These are phyloP conservation scores for Leptinotarsa juncta DNA, from an alignment of 2,888 invertebrate species.

Conservation along the genomic window DNA sequence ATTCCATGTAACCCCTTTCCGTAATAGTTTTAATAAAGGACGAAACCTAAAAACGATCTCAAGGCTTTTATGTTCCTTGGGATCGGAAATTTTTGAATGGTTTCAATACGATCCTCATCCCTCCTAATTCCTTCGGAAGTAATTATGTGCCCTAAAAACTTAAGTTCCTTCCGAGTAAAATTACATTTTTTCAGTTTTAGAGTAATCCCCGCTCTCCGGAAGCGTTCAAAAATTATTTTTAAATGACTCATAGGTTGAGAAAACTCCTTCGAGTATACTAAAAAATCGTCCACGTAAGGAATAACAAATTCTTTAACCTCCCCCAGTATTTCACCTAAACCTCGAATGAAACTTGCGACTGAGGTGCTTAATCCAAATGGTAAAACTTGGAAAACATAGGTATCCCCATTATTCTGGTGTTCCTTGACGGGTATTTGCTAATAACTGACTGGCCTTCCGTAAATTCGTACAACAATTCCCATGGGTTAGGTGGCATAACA, in stretches of 20 bases:
- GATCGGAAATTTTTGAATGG: slow-evolving; percentile 29
- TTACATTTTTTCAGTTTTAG: slow-evolving; percentile 23
- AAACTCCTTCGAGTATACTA: slow-evolving; percentile 17
- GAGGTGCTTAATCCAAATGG: slow-evolving; percentile 24
- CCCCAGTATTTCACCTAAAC: slow-evolving; percentile 3
- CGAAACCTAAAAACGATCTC: slow-evolving; percentile 30
- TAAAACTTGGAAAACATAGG: slow-evolving; percentile 22
- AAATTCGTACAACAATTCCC: slow-evolving; percentile 19
- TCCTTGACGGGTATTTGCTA: slow-evolving; percentile 18
- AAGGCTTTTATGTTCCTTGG: slow-evolving; percentile 30
- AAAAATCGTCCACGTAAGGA: slow-evolving; percentile 16
- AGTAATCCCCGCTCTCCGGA: slow-evolving; percentile 15
- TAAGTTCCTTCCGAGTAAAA: background rate
- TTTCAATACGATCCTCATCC: slow-evolving; percentile 22
- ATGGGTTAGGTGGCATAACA: slow-evolving; percentile 2
- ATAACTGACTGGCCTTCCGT: slow-evolving; percentile 22
- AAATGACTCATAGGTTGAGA: slow-evolving; percentile 18
- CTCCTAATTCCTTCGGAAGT: slow-evolving; percentile 14
- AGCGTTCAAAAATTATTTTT: background rate
- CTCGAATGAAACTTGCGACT: slow-evolving; percentile 30
- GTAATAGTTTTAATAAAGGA: slow-evolving; percentile 19
- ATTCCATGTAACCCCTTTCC: slow-evolving; percentile 23
- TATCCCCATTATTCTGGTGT: slow-evolving; percentile 10
- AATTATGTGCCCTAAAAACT: slow-evolving; percentile 29
- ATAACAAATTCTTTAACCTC: slow-evolving; percentile 9